phyloP scores from a whole-genome alignment of 2,888 invertebrate species.

The Lutraria lutraria region DNA sequence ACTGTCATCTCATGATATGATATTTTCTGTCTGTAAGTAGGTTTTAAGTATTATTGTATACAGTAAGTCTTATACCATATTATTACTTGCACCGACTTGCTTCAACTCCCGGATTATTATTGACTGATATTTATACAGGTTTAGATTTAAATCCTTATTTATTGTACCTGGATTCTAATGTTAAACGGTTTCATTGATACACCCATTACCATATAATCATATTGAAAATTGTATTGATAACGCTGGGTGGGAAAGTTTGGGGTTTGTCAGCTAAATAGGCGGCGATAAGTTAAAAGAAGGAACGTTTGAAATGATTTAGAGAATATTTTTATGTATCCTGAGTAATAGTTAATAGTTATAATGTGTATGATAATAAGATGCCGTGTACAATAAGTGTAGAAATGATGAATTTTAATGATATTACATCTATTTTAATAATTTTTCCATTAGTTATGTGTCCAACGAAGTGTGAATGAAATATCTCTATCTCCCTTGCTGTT shows the following conservation, averaged over 20 bases:
- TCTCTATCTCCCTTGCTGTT: too few species aligned
- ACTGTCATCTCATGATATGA: too few species aligned
- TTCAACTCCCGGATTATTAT: neutral
- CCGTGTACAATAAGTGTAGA: neutral
- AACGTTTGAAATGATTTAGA: neutral
- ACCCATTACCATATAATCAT: neutral
- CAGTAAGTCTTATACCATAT: too few species aligned
- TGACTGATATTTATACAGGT: neutral
- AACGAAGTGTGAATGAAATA: neutral
- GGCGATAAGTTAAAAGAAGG: neutral
- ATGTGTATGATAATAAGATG: neutral
- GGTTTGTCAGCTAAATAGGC: neutral
- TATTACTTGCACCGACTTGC: neutral
- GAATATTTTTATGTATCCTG: neutral
- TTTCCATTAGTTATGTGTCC: neutral
- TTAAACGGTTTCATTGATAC: neutral
- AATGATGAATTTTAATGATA: neutral
- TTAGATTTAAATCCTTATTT: neutral
- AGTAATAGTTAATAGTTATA: neutral
- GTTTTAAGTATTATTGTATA: too few species aligned
- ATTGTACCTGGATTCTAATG: neutral
- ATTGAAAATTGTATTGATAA: neutral
- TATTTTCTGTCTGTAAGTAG: too few species aligned
- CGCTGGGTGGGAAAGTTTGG: neutral
- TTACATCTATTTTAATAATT: conserved; percentile 4